These are phyloP conservation scores for Hirtodrosophila histrioides DNA, from an alignment of 2,888 invertebrate species.

Conservation along the genomic window DNA sequence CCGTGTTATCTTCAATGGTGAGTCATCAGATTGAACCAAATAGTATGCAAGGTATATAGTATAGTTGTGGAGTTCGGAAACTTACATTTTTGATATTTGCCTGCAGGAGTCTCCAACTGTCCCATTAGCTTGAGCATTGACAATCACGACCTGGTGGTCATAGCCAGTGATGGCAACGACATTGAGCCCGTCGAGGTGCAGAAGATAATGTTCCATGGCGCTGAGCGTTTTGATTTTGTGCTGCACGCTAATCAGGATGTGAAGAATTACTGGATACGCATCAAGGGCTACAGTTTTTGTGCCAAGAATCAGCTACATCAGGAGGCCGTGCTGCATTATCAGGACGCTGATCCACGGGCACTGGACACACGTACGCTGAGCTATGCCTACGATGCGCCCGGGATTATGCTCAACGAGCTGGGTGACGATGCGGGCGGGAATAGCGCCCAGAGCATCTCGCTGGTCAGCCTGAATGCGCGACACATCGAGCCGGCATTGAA, in stretches of 20 bases:
- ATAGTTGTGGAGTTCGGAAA: accelerated
- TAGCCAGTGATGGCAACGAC: slow-evolving; percentile 80
- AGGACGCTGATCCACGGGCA: slow-evolving; percentile 60
- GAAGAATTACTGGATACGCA: slow-evolving; percentile 80
- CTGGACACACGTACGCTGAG: slow-evolving; percentile 62
- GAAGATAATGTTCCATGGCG: slow-evolving; percentile 76
- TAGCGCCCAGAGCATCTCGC: slow-evolving; percentile 48
- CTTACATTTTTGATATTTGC: not conserved
- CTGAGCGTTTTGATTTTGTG: slow-evolving; percentile 81
- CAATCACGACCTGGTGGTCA: slow-evolving; percentile 75
- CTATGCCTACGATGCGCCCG: slow-evolving; percentile 71
- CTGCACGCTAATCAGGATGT: slow-evolving; percentile 77
- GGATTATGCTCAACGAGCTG: slow-evolving; percentile 72
- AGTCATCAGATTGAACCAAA: not conserved
- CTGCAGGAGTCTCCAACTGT: slow-evolving; percentile 75
- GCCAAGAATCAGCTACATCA: slow-evolving; percentile 72
- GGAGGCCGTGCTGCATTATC: slow-evolving; percentile 80
- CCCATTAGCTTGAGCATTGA: slow-evolving; percentile 79
- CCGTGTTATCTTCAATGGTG: slow-evolving; percentile 80
- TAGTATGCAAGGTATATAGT: not conserved
- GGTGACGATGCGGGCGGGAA: slow-evolving; percentile 52
- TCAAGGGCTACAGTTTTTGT: slow-evolving; percentile 81
- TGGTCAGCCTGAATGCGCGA: slow-evolving; percentile 66
- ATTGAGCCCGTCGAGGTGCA: slow-evolving; percentile 79
- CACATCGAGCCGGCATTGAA: slow-evolving; percentile 43